phyloP scores from a whole-genome alignment of 2,113 vertebrate genomes.

The Anguilla rostrata region DNA sequence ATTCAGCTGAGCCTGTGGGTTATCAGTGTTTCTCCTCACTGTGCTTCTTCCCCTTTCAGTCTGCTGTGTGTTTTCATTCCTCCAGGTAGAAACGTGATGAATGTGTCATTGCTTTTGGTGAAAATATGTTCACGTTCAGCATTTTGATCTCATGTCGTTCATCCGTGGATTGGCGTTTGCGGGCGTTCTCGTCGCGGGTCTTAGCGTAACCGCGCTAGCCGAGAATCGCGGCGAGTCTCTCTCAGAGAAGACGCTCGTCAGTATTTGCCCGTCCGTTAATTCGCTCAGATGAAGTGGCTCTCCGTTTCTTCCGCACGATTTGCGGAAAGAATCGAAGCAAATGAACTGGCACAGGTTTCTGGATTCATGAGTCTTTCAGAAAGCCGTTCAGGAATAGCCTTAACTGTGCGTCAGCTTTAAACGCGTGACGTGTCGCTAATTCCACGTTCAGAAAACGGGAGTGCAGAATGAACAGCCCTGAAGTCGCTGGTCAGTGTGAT shows the following conservation, averaged over 20 bases:
- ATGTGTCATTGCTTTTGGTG: too few species aligned
- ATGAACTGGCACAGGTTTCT: background rate
- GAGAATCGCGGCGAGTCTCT: background rate
- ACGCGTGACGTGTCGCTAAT: background rate
- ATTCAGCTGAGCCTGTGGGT: background rate
- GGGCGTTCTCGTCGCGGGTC: background rate
- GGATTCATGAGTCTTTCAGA: background rate
- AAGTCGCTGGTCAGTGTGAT: background rate
- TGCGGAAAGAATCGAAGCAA: background rate
- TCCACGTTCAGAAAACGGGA: slow-evolving; percentile 41
- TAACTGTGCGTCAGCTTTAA: background rate
- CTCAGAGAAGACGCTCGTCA: background rate
- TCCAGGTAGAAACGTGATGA: too few species aligned
- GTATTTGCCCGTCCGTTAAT: background rate
- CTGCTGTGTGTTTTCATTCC: too few species aligned
- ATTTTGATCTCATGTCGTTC: background rate
- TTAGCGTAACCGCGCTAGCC: background rate
- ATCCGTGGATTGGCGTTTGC: background rate
- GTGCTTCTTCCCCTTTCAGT: too few species aligned
- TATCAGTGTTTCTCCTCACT: too few species aligned
- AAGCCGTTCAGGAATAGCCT: background rate
- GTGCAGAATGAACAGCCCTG: slow-evolving; percentile 29
- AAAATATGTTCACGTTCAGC: background rate
- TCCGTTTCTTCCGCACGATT: background rate
- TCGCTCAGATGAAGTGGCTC: background rate